A percentile compares a stretch with the other conserved stretches of the same genome.
Conservation (phyloP, 2,113 vertebrate species). For the Rhinopomastus cyanomelas region DNA sequence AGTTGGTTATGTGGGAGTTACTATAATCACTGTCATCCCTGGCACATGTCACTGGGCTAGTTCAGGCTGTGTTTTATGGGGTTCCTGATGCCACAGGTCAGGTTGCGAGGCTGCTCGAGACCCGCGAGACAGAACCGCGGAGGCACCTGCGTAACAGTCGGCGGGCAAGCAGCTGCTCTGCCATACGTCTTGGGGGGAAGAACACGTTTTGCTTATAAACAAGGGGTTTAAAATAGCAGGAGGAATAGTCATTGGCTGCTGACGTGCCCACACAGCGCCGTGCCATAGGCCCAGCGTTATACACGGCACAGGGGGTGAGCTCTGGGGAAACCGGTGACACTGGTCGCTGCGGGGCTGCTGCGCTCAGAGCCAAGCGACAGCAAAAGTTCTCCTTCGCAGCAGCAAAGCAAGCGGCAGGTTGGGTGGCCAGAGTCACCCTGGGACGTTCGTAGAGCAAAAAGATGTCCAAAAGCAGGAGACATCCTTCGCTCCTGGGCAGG, state of each 20-base stretch:
- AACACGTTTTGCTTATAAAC: background rate
- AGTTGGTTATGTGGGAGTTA: slow-evolving; percentile 20
- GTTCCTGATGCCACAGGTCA: background rate
- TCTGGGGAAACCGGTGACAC: background rate
- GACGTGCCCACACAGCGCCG: background rate
- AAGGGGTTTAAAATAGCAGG: slow-evolving; percentile 26
- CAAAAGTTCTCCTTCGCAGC: background rate
- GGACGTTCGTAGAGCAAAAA: background rate
- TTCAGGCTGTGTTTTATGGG: background rate
- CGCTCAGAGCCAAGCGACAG: accelerated
- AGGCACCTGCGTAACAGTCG: background rate
- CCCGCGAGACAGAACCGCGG: background rate
- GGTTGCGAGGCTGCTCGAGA: background rate
- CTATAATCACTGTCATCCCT: background rate
- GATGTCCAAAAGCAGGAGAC: accelerated
- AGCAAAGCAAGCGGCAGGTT: accelerated
- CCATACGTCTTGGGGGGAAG: background rate
- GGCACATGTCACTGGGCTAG: background rate
- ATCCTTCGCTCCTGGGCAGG: background rate
- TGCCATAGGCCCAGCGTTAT: background rate
- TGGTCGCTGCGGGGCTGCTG: accelerated
- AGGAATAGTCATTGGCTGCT: background rate
- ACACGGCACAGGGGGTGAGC: background rate
- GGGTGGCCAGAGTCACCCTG: accelerated
- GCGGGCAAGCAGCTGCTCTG: background rate